Evolutionary conservation across 2,888 invertebrate genomes (phyloP), one percentile per base, ranked within the genome.

Genomic region (Sminthurides aquaticus): DNA sequence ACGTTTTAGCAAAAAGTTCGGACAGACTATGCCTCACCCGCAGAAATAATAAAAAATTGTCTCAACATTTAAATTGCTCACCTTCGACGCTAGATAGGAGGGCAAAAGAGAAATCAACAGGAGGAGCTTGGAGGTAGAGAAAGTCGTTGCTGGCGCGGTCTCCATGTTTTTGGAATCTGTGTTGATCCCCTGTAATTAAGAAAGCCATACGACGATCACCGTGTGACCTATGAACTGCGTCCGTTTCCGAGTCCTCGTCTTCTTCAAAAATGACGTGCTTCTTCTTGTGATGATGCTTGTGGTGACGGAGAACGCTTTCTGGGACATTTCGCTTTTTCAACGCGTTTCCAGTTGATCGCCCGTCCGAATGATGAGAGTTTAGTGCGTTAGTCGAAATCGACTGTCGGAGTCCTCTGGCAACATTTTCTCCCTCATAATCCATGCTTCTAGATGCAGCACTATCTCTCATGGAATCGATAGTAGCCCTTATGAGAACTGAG

Each of bases 21-120:
- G n/a, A n/a, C n/a, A n/a, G n/a, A n/a, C n/a, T n/a, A n/a, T n/a
- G n/a, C n/a, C n/a, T n/a, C n/a, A n/a, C n/a, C n/a, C n/a, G n/a
- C n/a, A n/a, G n/a, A n/a, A n/a, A n/a, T n/a, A n/a, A n/a, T n/a
- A n/a, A n/a, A n/a, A n/a, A n/a, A n/a, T n/a, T n/a, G n/a, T n/a
- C n/a, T n/a, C n/a, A n/a, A n/a, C n/a, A n/a, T n/a, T n/a, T n/a
- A n/a, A n/a, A n/a, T n/a, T n/a, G n/a, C 27, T 52, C 60, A 69
- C 69, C 69, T 20, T 74, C 72, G 25, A 70, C 67, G 62, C 60
- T 70, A 61, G 70, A 72, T 3, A 74, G 67, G 67, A 73, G 71
- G 48, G 70, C 69, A 28, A 70, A 74, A 1, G 74, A 74, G 55
- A 62, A 73, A 57, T 74, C 74, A 3, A 74, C 61, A 0, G 74